Evolutionary conservation across 2,888 invertebrate genomes (phyloP), one percentile per base, ranked within the genome.

Genomic region (Theristus sp.): DNA sequence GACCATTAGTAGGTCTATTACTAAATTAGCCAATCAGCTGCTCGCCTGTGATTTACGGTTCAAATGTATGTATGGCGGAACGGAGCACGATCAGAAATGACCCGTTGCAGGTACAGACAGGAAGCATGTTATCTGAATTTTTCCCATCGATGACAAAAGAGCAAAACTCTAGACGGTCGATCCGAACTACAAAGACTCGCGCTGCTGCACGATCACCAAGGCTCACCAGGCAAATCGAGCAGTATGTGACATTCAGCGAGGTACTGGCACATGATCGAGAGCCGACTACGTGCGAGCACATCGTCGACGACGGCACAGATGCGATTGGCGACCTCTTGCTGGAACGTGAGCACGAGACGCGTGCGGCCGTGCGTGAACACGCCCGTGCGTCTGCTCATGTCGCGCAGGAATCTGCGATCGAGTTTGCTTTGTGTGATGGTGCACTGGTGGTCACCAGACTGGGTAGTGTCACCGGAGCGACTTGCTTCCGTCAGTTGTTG

Each of bases 201-300:
- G n/a, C n/a, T n/a, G n/a, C n/a, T n/a, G n/a, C n/a, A n/a, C n/a
- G n/a, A n/a, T n/a, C n/a, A n/a, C n/a, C n/a, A n/a, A n/a, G n/a
- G 60, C 62, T 65, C 73, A 69, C 94, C 93, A 6, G 88, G 83
- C 70, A 99, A 93, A 61, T 83, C 82, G 75, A 91, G 91, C 71
- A 84, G 84, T 60, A 89, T 81, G 57, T 83, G 76, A 0, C 90
- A 87, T 65, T 83, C 78, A 65, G 91, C 89, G 83, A 89, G 87
- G 70, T 86, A 83, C 77, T 99, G 96, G 66, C 88, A 87, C 85
- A 98, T 93, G 0, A 94, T 82, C 0, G 94, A 94, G 26, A 98
- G 78, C 31, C 94, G 80, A 73, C 89, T 88, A 66, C 98, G 80
- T 70, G 88, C 84, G n/a, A n/a, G n/a, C 1, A 77, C 74, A 57